These are phyloP conservation scores for Mycetomoellerius zeteki DNA, from an alignment of 1,140 invertebrate genomes.

Conservation along the genomic window DNA sequence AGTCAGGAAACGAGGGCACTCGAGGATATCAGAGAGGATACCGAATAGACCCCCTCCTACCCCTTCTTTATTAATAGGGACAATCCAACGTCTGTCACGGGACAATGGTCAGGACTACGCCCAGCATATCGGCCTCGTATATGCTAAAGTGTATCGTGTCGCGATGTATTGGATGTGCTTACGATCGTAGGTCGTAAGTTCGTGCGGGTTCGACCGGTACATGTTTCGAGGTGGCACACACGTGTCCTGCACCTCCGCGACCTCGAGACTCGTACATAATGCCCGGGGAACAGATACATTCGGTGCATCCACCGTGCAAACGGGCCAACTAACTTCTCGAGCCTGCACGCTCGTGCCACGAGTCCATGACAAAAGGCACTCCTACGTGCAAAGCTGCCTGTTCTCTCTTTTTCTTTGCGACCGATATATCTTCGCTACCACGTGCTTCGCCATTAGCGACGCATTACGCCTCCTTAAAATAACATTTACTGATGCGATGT, in stretches of 20 bases:
- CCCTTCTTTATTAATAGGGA: slow-evolving; percentile 81
- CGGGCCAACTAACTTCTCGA: slow-evolving; percentile 69
- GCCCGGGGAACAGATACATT: slow-evolving; percentile 63
- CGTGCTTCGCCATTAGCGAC: slow-evolving; percentile 37
- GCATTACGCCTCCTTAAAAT: slow-evolving; percentile 15
- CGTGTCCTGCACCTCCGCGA: slow-evolving; percentile 66
- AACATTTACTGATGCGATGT: not conserved
- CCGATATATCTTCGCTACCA: slow-evolving; percentile 32
- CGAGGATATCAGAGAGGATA: slow-evolving; percentile 80
- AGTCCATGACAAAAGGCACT: slow-evolving; percentile 76
- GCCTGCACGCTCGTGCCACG: slow-evolving; percentile 67
- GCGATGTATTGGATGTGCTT: slow-evolving; percentile 24
- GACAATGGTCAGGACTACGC: slow-evolving; percentile 79
- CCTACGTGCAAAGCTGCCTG: slow-evolving; percentile 76
- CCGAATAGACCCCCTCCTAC: slow-evolving; percentile 51
- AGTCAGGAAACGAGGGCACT: slow-evolving; percentile 84
- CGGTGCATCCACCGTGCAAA: slow-evolving; percentile 77
- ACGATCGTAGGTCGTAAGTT: slow-evolving; percentile 49
- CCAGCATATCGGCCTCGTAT: slow-evolving; percentile 69
- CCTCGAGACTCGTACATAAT: slow-evolving; percentile 55
- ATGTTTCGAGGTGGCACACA: slow-evolving; percentile 71
- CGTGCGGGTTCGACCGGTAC: slow-evolving; percentile 67
- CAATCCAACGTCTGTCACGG: slow-evolving; percentile 82
- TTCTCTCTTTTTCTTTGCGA: slow-evolving; percentile 26
- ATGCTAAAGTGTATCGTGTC: slow-evolving; percentile 57